Base-by-base conservation (phyloP, 2,113 vertebrate species). In the Bos javanicus region DNA sequence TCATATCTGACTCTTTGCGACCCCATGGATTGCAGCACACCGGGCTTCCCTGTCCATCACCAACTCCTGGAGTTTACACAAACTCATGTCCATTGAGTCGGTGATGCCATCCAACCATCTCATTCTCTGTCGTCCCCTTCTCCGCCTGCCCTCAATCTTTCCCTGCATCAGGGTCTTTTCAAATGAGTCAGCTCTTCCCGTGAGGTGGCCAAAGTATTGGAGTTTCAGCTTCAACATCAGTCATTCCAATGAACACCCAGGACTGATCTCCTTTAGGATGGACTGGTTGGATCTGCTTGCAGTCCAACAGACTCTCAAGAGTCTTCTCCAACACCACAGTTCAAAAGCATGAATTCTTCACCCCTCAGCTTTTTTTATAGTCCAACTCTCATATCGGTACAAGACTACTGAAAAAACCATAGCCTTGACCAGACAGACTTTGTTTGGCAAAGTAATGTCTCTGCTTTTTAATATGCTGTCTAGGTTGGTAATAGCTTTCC, bases 41-140 rank as follows among this genome's bases (percentile, higher is more conserved):
- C 67, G 6, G n/a, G 5, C 19, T n/a, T 39, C 19, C 67, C 19
- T 71, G 17, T 36, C 19, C n/a, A 71, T 71, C n/a, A 71, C 67
- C 67, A 71, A 12, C 3, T 71, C 67, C n/a, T 12, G 2, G n/a
- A 71, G 19, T 23, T 71, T 23, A 39, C 19, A 39, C n/a, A 39
- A 23, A 71, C 19, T 23, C 67, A 39, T 39, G n/a, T 71, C 67
- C n/a, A 6, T 23, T 71, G 67, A 71, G 19, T 71, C 2, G 0
- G 19, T 71, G 67, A 23, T 71, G 67, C n/a, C 19, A 71, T 71
- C 19, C 1, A 71, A 23, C 67, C 19, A 71, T 71, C 67, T 71
- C n/a, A 71, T 39, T 10, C 5, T 71, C n/a, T 71, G n/a, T 71
- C 0, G 0, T 21, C n/a, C n/a, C 19, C n/a, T 71, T 71, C n/a